Evolutionary conservation across 2,113 vertebrate species (phyloP), one percentile per base, ranked within the genome.

Genomic region (Cygnus atratus): DNA sequence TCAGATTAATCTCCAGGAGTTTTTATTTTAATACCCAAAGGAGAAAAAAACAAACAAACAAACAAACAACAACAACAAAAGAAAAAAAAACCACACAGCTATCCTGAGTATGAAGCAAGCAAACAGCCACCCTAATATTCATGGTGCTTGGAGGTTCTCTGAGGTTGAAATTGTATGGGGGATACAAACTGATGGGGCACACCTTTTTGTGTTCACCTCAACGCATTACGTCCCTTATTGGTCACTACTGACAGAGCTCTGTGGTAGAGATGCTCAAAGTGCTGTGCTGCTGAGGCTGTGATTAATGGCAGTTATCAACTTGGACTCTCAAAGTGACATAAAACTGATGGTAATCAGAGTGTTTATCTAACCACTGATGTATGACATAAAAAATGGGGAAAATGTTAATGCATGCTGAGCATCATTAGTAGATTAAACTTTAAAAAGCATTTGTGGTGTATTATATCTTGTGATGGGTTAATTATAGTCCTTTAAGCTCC

Each of bases 321-420:
- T 63, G 65, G 57, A 66, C 28, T 91, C 90, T 92, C 94, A 88
- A 90, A 91, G 66, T 93, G 68, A 57, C 77, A 80, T 81, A 84
- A 95, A 94, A 83, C 74, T 93, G 58, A 85, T 80, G 90, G 35
- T 77, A 96, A 96, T 96, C 95, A 94, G 84, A 50, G 26, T 84
- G 75, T 95, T 94, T 95, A 87, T 94, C 77, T 97, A 96, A 82
- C 61, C 50, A 57, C 31, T 85, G 88, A 91, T 71, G 77, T 54
- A 63, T 87, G 81, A 82, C 68, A 88, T 35, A 52, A 93, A 94
- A 92, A 87, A 75, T 48, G 25, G 26, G 50, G 14, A 66, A 79
- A 96, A 86, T 95, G 65, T 86, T 95, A 94, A 93, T 88, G 41
- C 87, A 88, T 61, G 85, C 70, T 88, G 76, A 94, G 76, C 3